Base-by-base conservation (phyloP, 2,888 invertebrate genomes). In the Himalopsyche anomala region DNA sequence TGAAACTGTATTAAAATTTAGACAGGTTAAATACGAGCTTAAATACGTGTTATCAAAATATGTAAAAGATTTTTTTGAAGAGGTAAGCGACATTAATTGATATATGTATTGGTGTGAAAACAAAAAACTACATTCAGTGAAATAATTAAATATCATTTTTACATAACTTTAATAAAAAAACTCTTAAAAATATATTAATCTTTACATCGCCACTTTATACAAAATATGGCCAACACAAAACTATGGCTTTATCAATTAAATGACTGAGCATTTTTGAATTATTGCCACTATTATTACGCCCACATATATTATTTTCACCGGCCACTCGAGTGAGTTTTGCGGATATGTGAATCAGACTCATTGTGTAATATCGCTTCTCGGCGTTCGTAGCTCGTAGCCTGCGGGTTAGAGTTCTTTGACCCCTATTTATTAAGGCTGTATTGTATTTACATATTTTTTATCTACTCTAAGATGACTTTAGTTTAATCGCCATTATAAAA, bases 401-500 rank as follows among this genome's bases (percentile, higher is more conserved):
- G 74, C 74, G 74, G 74, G 74, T 74, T 9, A 38, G 74, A 74
- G 74, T 74, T 74, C 74, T 74, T 74, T 74, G 74, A 74, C 74
- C 74, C 74, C 74, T 74, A 74, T 74, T 74, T 74, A 74, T 74
- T 74, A 74, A 74, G 38, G 38, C 36, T 38, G 74, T 74, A 74
- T 74, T 74, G 74, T 74, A 74, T 74, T 74, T 74, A 74, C 74
- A 74, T 74, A 74, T 74, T 74, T 74, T 74, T 74, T 74, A 74
- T 74, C 74, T 74, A 38, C 74, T 74, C 36, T 19, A 6, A 74
- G 74, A 74, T 74, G 74, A 74, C 74, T 74, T 74, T 38, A 15
- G 74, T 74, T 74, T 74, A 74, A 74, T 74, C 74, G 74, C 74
- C 36, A 74, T 74, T 74, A 74, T 38, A 74, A 74, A 74, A 74